phyloP scores from a whole-genome alignment of 2,113 vertebrate genomes.

The Elephas maximus region DNA sequence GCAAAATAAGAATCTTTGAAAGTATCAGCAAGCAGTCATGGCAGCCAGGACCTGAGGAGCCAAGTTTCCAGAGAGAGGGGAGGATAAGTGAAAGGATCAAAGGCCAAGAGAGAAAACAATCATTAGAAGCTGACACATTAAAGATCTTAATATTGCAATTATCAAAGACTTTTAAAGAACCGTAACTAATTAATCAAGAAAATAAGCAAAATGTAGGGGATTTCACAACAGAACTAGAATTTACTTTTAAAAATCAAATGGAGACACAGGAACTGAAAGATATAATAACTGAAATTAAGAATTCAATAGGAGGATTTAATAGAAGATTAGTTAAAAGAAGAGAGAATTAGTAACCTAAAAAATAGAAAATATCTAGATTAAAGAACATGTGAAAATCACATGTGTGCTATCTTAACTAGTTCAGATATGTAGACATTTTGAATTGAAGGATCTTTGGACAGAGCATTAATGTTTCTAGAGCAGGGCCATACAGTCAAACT shows the following conservation, averaged over 20 bases:
- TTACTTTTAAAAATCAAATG: not conserved
- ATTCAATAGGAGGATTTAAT: not conserved
- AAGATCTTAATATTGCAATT: not conserved
- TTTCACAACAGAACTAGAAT: not conserved
- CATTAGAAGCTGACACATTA: not conserved
- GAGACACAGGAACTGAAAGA: too few species aligned
- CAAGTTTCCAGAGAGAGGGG: not conserved
- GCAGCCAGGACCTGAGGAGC: not conserved
- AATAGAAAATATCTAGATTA: not conserved
- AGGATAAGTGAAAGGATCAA: not conserved
- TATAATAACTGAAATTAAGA: too few species aligned
- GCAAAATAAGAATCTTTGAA: not conserved
- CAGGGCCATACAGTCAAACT: not conserved
- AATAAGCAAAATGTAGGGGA: not conserved
- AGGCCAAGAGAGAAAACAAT: not conserved
- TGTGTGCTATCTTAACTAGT: not conserved
- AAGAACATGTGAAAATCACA: not conserved
- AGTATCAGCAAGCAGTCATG: not conserved
- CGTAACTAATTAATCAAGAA: not conserved
- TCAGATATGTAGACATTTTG: slow-evolving; percentile 19
- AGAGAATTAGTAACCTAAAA: not conserved
- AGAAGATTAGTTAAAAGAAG: not conserved
- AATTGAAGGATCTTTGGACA: not conserved
- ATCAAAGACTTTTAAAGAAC: not conserved
- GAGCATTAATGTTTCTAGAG: not conserved